Evolutionary conservation across 2,797 vertebrate genomes (phyloP), one percentile per base, ranked within the genome.

Genomic region (Gymnocypris eckloni): DNA sequence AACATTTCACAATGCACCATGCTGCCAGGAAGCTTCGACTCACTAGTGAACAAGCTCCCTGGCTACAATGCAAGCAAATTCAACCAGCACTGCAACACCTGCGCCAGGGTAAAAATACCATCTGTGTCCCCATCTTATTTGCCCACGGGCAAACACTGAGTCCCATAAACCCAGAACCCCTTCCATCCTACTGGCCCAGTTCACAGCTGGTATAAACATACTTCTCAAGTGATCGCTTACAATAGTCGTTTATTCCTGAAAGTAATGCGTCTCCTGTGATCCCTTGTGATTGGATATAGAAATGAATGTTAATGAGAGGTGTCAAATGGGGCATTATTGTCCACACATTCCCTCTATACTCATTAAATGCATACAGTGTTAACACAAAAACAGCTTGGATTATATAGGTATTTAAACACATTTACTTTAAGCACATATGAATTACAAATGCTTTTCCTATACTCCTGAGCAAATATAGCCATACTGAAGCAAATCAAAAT

Each of bases 71-170:
- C 94, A 87, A 89, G 88, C 84, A 95, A 84, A 88, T 89, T 94
- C 90, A 96, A 88, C 90, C 92, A 94, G 89, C 91, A 94, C 90
- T 91, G 90, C 93, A 94, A 92, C 91, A 91, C 89, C 94, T 93
- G 94, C 91, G 93, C 92, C 91, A 93, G 92, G 94, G 94, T 94
- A 95, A 95, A 93, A 33, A 43, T 71, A 22, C 43, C 67, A 81
- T 86, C 78, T 86, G 84, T 86, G 69, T 81, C 56, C 69, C 43
- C 28, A 25, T 86, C 69, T 73, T 72, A 64, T 72, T 61, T 80
- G 66, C 67, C 54, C 52, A 50, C 15, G 1, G 43, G 77, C 56
- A 81, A 73, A 79, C 50, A 79, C 64, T 43, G 45, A 70, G 39
- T 52, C 75, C 50, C 6, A 76, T 61, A 59, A 73, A 76, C 56